Evolutionary conservation across 1,140 invertebrate genomes (phyloP), one percentile per base, ranked within the genome.

Genomic region (Neotoxoptera formosana): DNA sequence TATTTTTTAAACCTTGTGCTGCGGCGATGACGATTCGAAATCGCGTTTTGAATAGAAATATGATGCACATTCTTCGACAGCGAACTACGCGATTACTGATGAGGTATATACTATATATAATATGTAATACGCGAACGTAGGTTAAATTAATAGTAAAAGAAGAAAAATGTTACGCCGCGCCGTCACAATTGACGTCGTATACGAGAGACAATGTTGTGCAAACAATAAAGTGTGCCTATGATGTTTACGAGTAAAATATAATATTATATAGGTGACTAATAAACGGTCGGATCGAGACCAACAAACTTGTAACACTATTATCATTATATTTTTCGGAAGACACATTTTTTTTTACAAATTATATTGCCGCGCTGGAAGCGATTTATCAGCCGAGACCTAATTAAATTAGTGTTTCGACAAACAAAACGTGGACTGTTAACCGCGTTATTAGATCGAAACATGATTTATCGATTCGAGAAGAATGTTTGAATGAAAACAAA

Each of bases 1-100:
- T 87, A 51, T 87, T 87, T 87, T 87, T 48, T 48, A 48, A 48
- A 25, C 9, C 17, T 53, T 53, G n/a, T 51, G 25, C 48, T 14
- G 60, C 60, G 30, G 60, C 48, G 48, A 89, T 89, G 87, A 89
- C 48, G 41, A 53, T 88, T 88, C 23, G n/a, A 89, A 53, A 89
- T 89, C 47, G 21, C 23, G 48, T 89, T 89, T 89, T 53, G 86
- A 87, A 87, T 87, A 48, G 45, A 87, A 87, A n/a, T 48, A 41
- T 45, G 36, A 41, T 45, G 17, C 45, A 17, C 47, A n/a, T 48
- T 87, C 45, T 48, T 84, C 83, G 8, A 7, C 34, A 7, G 83
- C 8, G 23, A 87, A 87, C 45, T 48, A 30, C 23, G 6, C 30
- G 86, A 48, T 87, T 87, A 87, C 47, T 47, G 86, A 48, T 87